Base-by-base conservation (phyloP, 2,888 invertebrate genomes). In the Pandemis corylana region DNA sequence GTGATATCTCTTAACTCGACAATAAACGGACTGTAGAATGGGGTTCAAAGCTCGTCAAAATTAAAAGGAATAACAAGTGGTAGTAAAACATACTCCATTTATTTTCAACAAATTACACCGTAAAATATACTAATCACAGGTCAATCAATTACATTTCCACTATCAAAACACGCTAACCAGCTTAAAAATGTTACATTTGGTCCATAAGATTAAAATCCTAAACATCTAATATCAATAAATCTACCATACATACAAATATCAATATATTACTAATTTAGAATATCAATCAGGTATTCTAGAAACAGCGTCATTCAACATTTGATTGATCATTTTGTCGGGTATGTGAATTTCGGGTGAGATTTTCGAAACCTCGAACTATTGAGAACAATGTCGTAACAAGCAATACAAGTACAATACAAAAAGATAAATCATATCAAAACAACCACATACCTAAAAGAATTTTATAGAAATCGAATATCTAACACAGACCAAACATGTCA, bases 91-190 rank as follows among this genome's bases (percentile, higher is more conserved):
- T 85, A 86, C 86, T 72, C 46, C 41, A 56, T 90, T 89, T 88
- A 90, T 85, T 89, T 84, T 86, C 81, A 91, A 91, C 89, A 91
- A 88, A 83, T 87, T 87, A 86, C 86, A 83, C 80, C 79, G 83
- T 87, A 86, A 82, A 78, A 85, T 75, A 70, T 82, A 85, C 84
- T 88, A 90, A 90, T 90, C 89, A 90, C 90, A 89, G 88, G 83
- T 84, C 78, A 87, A 90, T 87, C 83, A 87, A 88, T 87, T 87
- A 88, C 86, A 85, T 85, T 79, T 78, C 79, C 79, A 85, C 82
- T 80, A 79, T 81, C 49, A 72, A 76, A 76, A 72, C 69, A 72
- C 67, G 49, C 53, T 74, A 66, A 77, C 75, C 64, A 68, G 65
- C 9, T 71, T 71, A 65, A 70, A 53, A 76, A 75, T 71, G 75